Evolutionary conservation across 2,888 invertebrate species (phyloP).

Genomic region (Teleiodes luculella): DNA sequence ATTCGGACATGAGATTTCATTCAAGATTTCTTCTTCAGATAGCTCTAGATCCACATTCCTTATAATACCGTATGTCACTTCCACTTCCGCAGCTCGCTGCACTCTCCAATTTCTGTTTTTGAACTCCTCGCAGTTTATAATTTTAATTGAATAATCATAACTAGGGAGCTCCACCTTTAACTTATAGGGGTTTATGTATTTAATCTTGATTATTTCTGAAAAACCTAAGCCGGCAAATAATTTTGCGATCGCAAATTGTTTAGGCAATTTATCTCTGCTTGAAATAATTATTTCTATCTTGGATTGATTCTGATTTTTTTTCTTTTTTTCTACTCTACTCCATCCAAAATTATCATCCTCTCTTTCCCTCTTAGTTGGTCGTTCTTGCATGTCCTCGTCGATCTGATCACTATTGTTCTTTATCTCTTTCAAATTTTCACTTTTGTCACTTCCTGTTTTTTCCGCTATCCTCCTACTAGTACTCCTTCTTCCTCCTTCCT

Average conservation of each 20-base stretch:
- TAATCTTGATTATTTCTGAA: not conserved
- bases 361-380: not conserved
- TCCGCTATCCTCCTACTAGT: too few species aligned
- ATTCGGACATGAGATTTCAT: not conserved
- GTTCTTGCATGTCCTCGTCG: not conserved
- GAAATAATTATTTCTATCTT: not conserved
- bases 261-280: not conserved
- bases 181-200: not conserved
- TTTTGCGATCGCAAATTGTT: conserved; percentile 1
- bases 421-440: too few species aligned
- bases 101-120: not conserved
- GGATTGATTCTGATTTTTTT: not conserved
- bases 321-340: too few species aligned
- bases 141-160: not conserved
- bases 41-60: not conserved
- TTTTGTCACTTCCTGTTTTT: too few species aligned
- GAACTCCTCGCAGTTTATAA: not conserved
- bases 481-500: not conserved
- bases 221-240: not conserved
- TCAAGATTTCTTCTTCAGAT: not conserved
- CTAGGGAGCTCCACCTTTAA: not conserved
- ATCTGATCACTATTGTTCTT: too few species aligned
- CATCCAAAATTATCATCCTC: too few species aligned
- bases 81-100: not conserved
- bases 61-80: not conserved